Evolutionary conservation across 2,797 vertebrate genomes (phyloP).

Genomic region (Miichthys miiuy): DNA sequence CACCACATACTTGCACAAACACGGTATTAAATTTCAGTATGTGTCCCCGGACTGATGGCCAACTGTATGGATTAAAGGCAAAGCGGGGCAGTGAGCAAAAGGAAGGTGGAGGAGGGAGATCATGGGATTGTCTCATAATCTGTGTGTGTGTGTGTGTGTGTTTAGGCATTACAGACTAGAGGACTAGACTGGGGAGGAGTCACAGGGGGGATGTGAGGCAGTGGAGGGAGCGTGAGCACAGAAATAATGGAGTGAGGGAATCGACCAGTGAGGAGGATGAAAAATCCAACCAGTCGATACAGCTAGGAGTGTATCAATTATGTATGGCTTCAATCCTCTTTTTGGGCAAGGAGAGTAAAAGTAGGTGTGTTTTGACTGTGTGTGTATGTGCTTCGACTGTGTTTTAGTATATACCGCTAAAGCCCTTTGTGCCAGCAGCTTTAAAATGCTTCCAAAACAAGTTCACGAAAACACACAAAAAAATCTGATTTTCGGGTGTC

Average conservation of each 20-base stretch:
- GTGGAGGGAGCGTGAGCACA: conserved; percentile 50
- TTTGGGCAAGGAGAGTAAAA: conserved; percentile 49
- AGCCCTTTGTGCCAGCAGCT: not conserved
- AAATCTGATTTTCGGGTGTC: conserved; percentile 20
- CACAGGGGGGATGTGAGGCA: conserved; percentile 38
- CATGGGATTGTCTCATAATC: conserved; percentile 37
- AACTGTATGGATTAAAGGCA: conserved; percentile 57
- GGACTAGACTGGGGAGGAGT: conserved; percentile 44
- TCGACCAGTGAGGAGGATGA: conserved; percentile 76
- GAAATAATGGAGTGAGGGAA: conserved; percentile 79
- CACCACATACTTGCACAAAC: conserved; percentile 20
- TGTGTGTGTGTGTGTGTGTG: conserved; percentile 39
- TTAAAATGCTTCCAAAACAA: conserved; percentile 27
- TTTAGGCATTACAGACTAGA: conserved; percentile 34
- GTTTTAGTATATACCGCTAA: conserved; percentile 19
- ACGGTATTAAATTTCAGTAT: conserved; percentile 42
- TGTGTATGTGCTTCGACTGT: conserved; percentile 14
- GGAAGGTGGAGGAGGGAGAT: conserved; percentile 33
- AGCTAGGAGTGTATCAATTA: conserved; percentile 84
- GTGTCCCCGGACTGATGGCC: conserved; percentile 32
- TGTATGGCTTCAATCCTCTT: conserved; percentile 75
- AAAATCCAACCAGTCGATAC: conserved; percentile 83
- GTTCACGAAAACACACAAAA: conserved; percentile 7
- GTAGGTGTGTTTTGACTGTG: conserved; percentile 5
- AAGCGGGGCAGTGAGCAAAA: conserved; percentile 44